phyloP scores from a whole-genome alignment of 2,888 invertebrate genomes.

The Harmothoe impar region DNA sequence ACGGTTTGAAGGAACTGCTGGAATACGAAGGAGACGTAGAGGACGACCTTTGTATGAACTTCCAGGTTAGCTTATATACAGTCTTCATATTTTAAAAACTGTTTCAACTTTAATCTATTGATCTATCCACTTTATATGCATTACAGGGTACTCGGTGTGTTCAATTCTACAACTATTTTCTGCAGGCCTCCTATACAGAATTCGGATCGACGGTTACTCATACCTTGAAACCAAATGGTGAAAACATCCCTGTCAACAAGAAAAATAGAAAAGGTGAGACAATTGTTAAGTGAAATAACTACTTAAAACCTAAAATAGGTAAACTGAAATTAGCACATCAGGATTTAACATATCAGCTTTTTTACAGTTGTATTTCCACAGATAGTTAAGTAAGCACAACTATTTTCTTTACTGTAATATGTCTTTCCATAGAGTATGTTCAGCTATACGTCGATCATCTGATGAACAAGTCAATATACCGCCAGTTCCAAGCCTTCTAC shows the following conservation, averaged over 20 bases:
- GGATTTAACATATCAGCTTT: too few species aligned
- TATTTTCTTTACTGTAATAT: background rate
- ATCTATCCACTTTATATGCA: too few species aligned
- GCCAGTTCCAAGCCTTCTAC: slow-evolving; percentile 87
- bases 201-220: slow-evolving; percentile 85
- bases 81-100: too few species aligned
- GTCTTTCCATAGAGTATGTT: slow-evolving; percentile 85
- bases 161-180: too few species aligned
- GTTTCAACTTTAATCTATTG: too few species aligned
- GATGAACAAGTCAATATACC: slow-evolving; percentile 86
- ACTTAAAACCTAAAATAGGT: too few species aligned
- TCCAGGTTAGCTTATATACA: slow-evolving; percentile 84
- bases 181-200: slow-evolving; percentile 85
- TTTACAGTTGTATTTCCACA: slow-evolving; percentile 1
- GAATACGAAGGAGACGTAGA: slow-evolving; percentile 87
- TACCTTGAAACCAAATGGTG: slow-evolving; percentile 85
- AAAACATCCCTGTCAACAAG: slow-evolving; percentile 86
- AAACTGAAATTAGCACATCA: too few species aligned
- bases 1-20: slow-evolving; percentile 85
- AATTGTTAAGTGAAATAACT: too few species aligned
- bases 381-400: too few species aligned
- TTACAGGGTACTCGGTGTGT: too few species aligned
- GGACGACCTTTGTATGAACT: slow-evolving; percentile 86
- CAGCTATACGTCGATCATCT: slow-evolving; percentile 86
- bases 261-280: slow-evolving; percentile 85